Evolutionary conservation across 1,140 invertebrate genomes (phyloP).

Genomic region (Mya arenaria): DNA sequence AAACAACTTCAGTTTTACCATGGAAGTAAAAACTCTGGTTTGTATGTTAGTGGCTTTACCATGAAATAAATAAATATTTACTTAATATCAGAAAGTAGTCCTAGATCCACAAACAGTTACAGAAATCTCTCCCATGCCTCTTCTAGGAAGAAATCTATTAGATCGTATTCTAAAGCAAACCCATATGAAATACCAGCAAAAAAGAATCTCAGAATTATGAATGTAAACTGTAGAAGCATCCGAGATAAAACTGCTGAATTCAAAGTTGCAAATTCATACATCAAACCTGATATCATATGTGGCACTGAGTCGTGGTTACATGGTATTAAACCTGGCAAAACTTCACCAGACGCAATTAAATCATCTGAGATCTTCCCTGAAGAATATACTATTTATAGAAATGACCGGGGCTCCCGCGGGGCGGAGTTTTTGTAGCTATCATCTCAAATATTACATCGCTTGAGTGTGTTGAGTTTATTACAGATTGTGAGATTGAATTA

Average conservation of each 20-base stretch:
- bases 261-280: conserved; percentile 3
- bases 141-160: conserved; percentile 6
- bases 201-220: conserved; percentile 32
- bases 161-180: conserved; percentile 3
- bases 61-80: too few relatives aligned
- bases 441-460: conserved; percentile 12
- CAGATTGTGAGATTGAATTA: background rate
- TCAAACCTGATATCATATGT: conserved; percentile 42
- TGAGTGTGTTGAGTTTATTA: conserved; percentile 30
- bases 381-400: conserved; percentile 48
- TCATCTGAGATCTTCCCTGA: conserved; percentile 51
- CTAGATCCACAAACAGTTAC: background rate
- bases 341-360: conserved; percentile 38
- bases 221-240: conserved; percentile 31
- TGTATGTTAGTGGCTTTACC: too few relatives aligned
- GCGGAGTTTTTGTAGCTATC: conserved; percentile 35
- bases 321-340: conserved; percentile 21
- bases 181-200: conserved; percentile 19
- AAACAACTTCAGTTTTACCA: too few relatives aligned
- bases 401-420: conserved; percentile 34
- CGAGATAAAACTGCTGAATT: conserved; percentile 42
- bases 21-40: too few relatives aligned
- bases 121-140: background rate
- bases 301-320: conserved; percentile 32
- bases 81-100: too few relatives aligned